phyloP scores from a whole-genome alignment of 2,797 vertebrate genomes.

The Oryzias dopingdopingensis region DNA sequence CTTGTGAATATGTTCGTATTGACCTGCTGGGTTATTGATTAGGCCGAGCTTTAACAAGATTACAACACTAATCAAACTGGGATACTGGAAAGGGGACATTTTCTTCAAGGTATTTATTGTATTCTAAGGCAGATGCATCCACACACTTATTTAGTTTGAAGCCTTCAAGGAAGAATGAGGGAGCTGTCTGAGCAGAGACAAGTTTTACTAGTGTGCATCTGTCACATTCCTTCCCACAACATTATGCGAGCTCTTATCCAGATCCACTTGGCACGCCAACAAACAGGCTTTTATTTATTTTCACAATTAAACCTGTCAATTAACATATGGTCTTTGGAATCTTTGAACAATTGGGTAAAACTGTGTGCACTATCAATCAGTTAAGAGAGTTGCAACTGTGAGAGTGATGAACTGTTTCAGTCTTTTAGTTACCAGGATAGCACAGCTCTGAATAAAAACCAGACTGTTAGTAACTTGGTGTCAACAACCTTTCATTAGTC shows the following conservation, averaged over 20 bases:
- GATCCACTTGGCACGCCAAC: constrained; percentile 8
- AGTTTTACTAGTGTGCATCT: constrained; percentile 42
- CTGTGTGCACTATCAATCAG: constrained; percentile 13
- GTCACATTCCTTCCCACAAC: constrained; percentile 65
- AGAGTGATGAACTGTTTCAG: constrained; percentile 31
- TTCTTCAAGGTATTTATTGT: constrained; percentile 26
- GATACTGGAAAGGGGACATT: constrained; percentile 62
- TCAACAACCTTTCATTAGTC: constrained; percentile 68
- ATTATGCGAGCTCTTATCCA: constrained; percentile 39
- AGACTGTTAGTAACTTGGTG: constrained; percentile 65
- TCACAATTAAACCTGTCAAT: not conserved
- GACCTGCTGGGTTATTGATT: constrained; percentile 68
- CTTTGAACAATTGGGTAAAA: constrained; percentile 25
- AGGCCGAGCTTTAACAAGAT: constrained; percentile 68
- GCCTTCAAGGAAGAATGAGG: constrained; percentile 4
- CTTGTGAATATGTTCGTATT: constrained; percentile 68
- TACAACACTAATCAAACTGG: constrained; percentile 70
- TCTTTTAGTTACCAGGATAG: constrained; percentile 43
- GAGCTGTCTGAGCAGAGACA: constrained; percentile 29
- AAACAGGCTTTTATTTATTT: constrained; percentile 8
- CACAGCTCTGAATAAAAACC: constrained; percentile 50
- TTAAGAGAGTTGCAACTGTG: too few relatives aligned
- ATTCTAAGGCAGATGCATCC: constrained; percentile 14
- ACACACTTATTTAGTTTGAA: not conserved
- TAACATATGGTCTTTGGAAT: not conserved